phyloP scores from a whole-genome alignment of 2,797 vertebrate species.

The Lepus oiostolus region DNA sequence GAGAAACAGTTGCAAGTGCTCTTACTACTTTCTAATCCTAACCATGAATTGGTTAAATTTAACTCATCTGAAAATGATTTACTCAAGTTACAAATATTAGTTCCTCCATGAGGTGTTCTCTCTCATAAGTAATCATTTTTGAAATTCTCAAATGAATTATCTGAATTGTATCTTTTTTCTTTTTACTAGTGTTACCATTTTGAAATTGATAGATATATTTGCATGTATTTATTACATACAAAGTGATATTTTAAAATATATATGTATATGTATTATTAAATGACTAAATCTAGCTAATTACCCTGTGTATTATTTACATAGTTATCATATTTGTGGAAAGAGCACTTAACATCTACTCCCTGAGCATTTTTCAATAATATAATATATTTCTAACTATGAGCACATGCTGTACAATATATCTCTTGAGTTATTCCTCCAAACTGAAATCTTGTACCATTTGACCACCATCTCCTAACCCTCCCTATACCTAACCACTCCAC shows the following conservation, averaged over 20 bases:
- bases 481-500: not conserved
- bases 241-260: not conserved
- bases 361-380: not conserved
- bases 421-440: not conserved
- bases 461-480: not conserved
- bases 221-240: not conserved
- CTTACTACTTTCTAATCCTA: not conserved
- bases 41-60: not conserved
- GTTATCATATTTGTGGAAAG: not conserved
- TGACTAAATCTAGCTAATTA: not conserved
- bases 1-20: not conserved
- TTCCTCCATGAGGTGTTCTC: not conserved
- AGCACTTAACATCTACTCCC: not conserved
- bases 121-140: conserved; percentile 12
- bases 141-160: not conserved
- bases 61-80: not conserved
- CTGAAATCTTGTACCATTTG: not conserved
- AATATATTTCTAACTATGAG: not conserved
- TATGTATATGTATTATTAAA: not conserved
- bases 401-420: not conserved
- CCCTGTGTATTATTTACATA: not conserved
- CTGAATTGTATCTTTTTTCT: not conserved
- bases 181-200: not conserved
- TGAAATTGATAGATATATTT: not conserved
- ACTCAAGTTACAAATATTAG: not conserved